These are phyloP conservation scores for Lepidocyrtinus sp. DNA, from an alignment of 2,888 invertebrate species.

Conservation along the genomic window DNA sequence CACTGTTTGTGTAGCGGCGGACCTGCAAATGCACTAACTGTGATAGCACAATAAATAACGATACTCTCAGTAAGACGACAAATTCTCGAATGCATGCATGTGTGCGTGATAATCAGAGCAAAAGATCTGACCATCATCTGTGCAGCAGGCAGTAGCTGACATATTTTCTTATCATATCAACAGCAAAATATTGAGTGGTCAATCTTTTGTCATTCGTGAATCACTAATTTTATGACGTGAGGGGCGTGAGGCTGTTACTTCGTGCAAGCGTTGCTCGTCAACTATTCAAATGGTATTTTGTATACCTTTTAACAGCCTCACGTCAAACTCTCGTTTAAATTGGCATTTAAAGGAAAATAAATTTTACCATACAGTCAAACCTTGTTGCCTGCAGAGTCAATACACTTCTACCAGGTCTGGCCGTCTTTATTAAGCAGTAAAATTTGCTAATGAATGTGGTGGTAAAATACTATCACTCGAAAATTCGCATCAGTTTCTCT, in stretches of 20 bases:
- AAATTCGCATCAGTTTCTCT: too few species aligned
- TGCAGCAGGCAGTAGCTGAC: conserved; percentile 29
- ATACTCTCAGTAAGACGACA: background rate
- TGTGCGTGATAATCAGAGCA: conserved; percentile 46
- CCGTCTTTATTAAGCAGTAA: too few species aligned
- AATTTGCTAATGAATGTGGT: too few species aligned
- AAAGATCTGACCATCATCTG: background rate
- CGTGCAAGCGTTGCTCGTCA: background rate
- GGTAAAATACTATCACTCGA: too few species aligned
- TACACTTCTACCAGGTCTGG: too few species aligned
- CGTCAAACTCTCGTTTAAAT: background rate
- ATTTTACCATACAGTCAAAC: too few species aligned
- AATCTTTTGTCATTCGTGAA: conserved; percentile 59
- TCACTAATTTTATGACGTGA: conserved; percentile 57
- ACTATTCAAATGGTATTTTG: background rate
- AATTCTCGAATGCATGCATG: conserved; percentile 4
- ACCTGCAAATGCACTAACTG: background rate
- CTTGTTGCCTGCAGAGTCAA: too few species aligned
- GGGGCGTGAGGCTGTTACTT: conserved; percentile 37
- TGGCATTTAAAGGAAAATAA: background rate
- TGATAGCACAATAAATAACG: background rate
- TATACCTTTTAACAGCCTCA: background rate
- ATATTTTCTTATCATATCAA: conserved; percentile 36
- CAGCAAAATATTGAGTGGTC: conserved; percentile 38
- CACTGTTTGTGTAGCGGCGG: background rate